phyloP scores from a whole-genome alignment of 1,140 invertebrate genomes.

The Eueides isabella region DNA sequence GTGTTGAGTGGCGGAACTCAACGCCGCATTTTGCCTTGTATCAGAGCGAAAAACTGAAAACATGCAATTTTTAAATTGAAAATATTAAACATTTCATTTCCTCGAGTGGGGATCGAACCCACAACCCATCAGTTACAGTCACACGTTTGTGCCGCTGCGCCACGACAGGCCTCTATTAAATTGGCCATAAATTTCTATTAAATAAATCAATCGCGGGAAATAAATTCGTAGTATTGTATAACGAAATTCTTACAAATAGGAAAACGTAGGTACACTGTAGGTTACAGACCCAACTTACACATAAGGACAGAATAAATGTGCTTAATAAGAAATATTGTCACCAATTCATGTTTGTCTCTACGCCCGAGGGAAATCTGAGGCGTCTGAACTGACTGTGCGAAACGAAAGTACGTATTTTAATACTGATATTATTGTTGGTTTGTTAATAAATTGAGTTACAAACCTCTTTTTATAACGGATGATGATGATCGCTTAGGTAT shows the following conservation, averaged over 20 bases:
- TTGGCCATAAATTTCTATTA: background rate
- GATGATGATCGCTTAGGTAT: background rate
- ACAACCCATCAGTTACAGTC: no score
- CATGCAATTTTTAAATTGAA: no score
- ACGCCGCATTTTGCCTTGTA: no score
- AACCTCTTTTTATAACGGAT: background rate
- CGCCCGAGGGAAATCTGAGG: conserved; percentile 24
- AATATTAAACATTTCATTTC: no score
- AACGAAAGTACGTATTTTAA: background rate
- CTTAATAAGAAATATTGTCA: conserved; percentile 19
- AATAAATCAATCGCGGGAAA: no score
- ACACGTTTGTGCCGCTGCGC: no score
- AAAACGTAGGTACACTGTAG: background rate
- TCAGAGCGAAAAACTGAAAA: no score
- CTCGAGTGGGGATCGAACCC: no score
- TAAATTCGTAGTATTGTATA: no score
- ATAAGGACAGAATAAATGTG: conserved; percentile 16
- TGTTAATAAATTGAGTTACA: background rate
- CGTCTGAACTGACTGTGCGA: conserved; percentile 12
- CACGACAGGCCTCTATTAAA: no score
- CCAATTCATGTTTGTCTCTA: conserved; percentile 16
- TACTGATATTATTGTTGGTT: background rate
- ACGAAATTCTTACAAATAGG: background rate
- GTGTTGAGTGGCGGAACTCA: no score
- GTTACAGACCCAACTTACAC: background rate